Percentiles rank a stretch among this genome's conserved stretches.
These are phyloP conservation scores for Apocheima hispidaria DNA, from an alignment of 2,888 invertebrate species.

Conservation along the genomic window DNA sequence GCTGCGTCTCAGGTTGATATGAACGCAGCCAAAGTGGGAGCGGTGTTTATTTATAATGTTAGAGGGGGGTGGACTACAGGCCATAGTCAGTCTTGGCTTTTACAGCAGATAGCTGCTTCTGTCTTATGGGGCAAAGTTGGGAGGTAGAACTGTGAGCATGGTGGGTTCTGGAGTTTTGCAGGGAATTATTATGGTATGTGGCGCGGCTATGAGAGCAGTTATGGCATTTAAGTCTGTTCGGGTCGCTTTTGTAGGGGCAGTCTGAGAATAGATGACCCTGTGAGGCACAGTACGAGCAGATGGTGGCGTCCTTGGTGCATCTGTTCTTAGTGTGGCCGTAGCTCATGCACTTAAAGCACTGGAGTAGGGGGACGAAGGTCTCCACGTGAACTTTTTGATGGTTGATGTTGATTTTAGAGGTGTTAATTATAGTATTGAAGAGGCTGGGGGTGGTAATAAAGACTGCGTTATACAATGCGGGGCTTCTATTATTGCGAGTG, in stretches of 20 bases:
- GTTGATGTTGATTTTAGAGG: neutral
- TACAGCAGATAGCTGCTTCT: neutral
- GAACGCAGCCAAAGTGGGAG: neutral
- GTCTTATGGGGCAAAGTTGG: neutral
- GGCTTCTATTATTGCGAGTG: neutral
- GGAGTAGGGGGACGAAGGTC: neutral
- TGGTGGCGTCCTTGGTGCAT: neutral
- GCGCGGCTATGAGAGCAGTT: too few species aligned
- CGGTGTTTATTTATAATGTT: too few species aligned
- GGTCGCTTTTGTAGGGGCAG: neutral
- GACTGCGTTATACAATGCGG: neutral
- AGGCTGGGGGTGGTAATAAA: neutral
- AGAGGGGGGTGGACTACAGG: neutral
- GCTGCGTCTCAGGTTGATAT: neutral
- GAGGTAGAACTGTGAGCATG: neutral
- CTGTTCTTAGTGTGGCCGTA: neutral
- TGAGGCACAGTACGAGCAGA: neutral
- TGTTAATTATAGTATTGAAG: neutral
- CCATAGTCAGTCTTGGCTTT: neutral
- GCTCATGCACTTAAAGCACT: neutral
- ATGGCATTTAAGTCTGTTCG: neutral
- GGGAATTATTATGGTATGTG: too few species aligned
- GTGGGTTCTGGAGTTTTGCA: neutral
- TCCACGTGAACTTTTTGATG: neutral
- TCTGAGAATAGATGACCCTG: neutral